phyloP scores from a whole-genome alignment of 2,797 vertebrate species.

The Halcyon leucocephala region DNA sequence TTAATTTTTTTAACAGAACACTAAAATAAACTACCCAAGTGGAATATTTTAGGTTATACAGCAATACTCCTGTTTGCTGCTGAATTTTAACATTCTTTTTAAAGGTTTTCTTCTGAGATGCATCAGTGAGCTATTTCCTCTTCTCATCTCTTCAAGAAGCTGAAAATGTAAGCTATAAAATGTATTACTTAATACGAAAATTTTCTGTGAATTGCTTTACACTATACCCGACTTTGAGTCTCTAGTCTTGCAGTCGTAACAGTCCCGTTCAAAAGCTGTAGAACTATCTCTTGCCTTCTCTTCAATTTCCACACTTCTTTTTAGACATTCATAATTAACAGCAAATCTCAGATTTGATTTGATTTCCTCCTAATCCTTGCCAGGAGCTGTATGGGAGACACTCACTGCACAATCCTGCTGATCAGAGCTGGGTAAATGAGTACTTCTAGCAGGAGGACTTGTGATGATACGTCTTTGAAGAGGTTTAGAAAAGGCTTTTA shows the following conservation, averaged over 20 bases:
- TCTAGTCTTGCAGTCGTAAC: background rate
- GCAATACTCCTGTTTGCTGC: background rate
- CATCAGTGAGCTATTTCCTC: background rate
- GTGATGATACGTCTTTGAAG: background rate
- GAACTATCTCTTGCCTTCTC: background rate
- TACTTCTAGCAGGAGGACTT: background rate
- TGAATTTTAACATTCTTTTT: conserved; percentile 21
- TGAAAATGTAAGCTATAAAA: conserved; percentile 4
- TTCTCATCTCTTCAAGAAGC: conserved; percentile 6
- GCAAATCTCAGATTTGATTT: conserved; percentile 31
- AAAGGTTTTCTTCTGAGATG: conserved; percentile 8
- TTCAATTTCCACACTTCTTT: conserved; percentile 23
- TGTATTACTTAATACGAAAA: background rate
- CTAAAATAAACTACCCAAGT: background rate
- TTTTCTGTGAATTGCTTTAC: background rate
- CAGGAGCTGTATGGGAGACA: background rate
- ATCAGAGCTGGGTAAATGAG: conserved; percentile 38
- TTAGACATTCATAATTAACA: conserved; percentile 40
- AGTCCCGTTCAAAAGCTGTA: background rate
- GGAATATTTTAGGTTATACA: background rate
- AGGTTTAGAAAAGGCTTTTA: conserved; percentile 31
- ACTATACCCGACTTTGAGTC: background rate
- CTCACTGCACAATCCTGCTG: background rate
- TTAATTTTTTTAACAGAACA: background rate
- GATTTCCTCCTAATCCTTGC: conserved; percentile 31